These are phyloP conservation scores for Mantis religiosa DNA, from an alignment of 2,888 invertebrate genomes.

Conservation along the genomic window DNA sequence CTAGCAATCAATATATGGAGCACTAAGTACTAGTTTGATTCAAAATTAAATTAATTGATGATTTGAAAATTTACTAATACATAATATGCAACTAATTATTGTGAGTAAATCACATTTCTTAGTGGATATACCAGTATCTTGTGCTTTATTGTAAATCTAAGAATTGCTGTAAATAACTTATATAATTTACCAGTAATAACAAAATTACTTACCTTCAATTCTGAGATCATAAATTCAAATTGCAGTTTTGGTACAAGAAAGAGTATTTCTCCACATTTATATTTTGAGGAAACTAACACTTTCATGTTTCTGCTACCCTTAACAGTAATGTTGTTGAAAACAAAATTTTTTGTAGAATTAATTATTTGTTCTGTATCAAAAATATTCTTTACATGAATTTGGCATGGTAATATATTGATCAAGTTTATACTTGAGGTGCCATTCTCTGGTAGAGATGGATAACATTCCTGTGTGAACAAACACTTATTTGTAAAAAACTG, in stretches of 20 bases:
- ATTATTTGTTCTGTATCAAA: conserved; percentile 38
- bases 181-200: not conserved
- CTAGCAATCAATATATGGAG: too few species aligned
- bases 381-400: conserved; percentile 44
- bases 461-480: conserved; percentile 40
- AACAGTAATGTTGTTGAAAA: conserved; percentile 41
- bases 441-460: conserved; percentile 43
- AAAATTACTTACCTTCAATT: conserved; percentile 41
- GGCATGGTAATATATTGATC: conserved; percentile 61
- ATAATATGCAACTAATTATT: too few species aligned
- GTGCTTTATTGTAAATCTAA: not conserved
- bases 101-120: too few species aligned
- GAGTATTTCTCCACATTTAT: conserved; percentile 35
- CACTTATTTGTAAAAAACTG: too few species aligned
- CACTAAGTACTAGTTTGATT: too few species aligned
- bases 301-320: conserved; percentile 40
- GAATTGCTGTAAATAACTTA: not conserved
- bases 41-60: too few species aligned
- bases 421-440: conserved; percentile 53
- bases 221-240: conserved; percentile 41
- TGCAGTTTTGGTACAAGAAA: conserved; percentile 17
- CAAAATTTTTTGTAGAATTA: conserved; percentile 38
- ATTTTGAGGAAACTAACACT: conserved; percentile 40
- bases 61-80: too few species aligned
- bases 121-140: too few species aligned